A percentile compares a stretch with the other conserved stretches of the same genome.
Conservation (phyloP, 2,113 vertebrate genomes). For the Aphyosemion australe region DNA sequence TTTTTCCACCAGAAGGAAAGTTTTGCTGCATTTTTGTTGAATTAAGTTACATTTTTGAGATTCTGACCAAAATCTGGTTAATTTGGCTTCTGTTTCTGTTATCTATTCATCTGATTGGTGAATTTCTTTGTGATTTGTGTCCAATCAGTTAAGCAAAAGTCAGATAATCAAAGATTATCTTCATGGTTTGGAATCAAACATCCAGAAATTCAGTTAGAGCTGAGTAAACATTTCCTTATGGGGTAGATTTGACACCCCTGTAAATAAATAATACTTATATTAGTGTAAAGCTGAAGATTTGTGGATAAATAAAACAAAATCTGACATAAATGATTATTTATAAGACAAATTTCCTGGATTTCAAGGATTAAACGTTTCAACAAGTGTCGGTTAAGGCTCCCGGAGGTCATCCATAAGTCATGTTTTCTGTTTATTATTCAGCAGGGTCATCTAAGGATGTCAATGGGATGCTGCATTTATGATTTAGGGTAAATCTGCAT, state of each 20-base stretch:
- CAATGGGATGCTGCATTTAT: slow-evolving; percentile 15
- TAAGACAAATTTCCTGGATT: background rate
- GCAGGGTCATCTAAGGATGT: slow-evolving; percentile 36
- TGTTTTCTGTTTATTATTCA: slow-evolving; percentile 62
- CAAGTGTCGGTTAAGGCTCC: slow-evolving; percentile 10
- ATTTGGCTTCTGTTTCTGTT: no score
- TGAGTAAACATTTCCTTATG: no score
- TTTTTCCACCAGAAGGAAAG: no score
- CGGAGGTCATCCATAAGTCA: slow-evolving; percentile 61
- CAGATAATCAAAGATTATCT: no score
- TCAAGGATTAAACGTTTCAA: slow-evolving; percentile 5
- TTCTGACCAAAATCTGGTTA: no score
- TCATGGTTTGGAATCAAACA: no score
- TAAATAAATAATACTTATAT: background rate
- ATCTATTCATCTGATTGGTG: no score
- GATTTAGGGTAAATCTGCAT: slow-evolving; percentile 12
- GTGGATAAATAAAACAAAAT: background rate
- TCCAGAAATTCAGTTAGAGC: no score
- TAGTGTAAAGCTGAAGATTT: background rate
- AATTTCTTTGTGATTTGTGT: no score
- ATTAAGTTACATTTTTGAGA: no score
- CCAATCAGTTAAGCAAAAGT: no score
- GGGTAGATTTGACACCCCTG: background rate
- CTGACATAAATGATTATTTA: background rate
- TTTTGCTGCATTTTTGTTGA: no score